These are phyloP conservation scores for Semicossyphus pulcher DNA, from an alignment of 2,113 vertebrate species.

Conservation along the genomic window DNA sequence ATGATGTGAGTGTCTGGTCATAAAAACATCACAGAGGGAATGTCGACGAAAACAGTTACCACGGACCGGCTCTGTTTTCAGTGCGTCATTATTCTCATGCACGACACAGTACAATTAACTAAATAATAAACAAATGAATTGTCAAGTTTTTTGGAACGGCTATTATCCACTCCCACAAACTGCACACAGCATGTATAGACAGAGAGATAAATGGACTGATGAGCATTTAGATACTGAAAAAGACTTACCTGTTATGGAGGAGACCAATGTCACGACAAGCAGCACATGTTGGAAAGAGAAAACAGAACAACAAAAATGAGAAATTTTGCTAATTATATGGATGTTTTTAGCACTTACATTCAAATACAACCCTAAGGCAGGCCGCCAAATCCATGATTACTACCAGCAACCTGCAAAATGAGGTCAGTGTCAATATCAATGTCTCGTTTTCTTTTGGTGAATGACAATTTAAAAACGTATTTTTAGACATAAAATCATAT, in stretches of 20 bases:
- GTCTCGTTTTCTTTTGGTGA: too few species aligned
- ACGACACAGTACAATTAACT: constrained; percentile 7
- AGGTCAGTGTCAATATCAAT: too few species aligned
- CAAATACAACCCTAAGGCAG: too few species aligned
- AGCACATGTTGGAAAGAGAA: constrained; percentile 38
- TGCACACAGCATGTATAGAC: background rate
- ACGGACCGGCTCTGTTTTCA: background rate
- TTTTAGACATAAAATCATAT: too few species aligned
- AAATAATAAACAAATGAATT: constrained; percentile 1
- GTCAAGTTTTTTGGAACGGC: too few species aligned
- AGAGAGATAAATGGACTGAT: background rate
- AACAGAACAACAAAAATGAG: background rate
- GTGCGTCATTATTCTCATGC: background rate
- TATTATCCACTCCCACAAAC: too few species aligned
- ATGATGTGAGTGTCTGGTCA: constrained; percentile 10
- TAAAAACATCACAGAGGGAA: constrained; percentile 8
- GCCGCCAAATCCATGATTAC: too few species aligned
- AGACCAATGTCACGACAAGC: constrained; percentile 6
- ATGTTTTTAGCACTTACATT: background rate
- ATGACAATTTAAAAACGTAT: too few species aligned
- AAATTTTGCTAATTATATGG: background rate
- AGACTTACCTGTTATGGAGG: constrained; percentile 62
- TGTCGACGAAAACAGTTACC: background rate
- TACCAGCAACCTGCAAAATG: too few species aligned
- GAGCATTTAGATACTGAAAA: background rate